Conservation (phyloP, 2,888 invertebrate genomes). For the Dendrolimus houi region DNA sequence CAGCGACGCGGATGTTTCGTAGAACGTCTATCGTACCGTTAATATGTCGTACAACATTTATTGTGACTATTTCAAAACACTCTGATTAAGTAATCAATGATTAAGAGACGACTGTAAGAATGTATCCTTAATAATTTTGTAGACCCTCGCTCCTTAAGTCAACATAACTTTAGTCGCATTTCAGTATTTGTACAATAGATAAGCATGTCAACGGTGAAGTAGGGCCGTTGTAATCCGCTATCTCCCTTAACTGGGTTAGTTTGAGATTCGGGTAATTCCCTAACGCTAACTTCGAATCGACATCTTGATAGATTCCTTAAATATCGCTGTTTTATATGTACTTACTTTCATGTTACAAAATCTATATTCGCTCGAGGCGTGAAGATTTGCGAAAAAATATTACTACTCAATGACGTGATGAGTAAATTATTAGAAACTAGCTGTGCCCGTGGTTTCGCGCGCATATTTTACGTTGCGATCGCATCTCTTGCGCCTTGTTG, state of each 20-base stretch:
- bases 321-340: neutral
- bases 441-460: too few relatives aligned
- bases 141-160: conserved; percentile 19
- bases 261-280: conserved; percentile 22
- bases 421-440: too few relatives aligned
- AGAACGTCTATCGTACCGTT: conserved; percentile 63
- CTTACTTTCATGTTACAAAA: too few relatives aligned
- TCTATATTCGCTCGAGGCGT: too few relatives aligned
- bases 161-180: conserved; percentile 20
- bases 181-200: conserved; percentile 27
- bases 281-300: conserved; percentile 18
- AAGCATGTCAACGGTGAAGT: conserved; percentile 22
- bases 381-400: too few relatives aligned
- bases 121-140: conserved; percentile 26
- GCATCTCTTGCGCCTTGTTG: too few relatives aligned
- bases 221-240: conserved; percentile 18
- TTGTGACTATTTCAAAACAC: conserved; percentile 41
- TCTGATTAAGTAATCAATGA: conserved; percentile 50
- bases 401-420: too few relatives aligned
- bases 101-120: conserved; percentile 17
- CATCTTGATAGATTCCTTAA: conserved; percentile 21
- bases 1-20: conserved; percentile 50
- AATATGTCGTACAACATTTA: conserved; percentile 60
- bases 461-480: too few relatives aligned
- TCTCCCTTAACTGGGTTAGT: conserved; percentile 18